Conservation (phyloP, 2,797 vertebrate species). For the Hyperoplus immaculatus region DNA sequence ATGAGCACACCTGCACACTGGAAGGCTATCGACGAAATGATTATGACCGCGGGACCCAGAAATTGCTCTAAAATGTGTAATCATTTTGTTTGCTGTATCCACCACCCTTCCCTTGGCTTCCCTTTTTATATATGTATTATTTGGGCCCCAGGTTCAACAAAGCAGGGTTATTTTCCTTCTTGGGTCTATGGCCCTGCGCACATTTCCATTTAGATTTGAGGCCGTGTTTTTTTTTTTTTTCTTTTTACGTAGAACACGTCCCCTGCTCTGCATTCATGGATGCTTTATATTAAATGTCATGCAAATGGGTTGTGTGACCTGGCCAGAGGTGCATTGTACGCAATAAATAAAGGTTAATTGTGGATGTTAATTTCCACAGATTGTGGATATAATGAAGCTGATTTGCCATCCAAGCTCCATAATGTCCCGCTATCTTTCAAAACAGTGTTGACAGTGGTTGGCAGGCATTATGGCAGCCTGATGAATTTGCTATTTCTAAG, state of each 20-base stretch:
- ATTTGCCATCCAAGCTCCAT: conserved; percentile 70
- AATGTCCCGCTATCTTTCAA: conserved; percentile 68
- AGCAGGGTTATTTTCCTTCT: conserved; percentile 70
- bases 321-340: conserved; percentile 78
- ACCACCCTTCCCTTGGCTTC: conserved; percentile 66
- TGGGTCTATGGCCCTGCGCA: conserved; percentile 27
- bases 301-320: conserved; percentile 78
- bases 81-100: conserved; percentile 86
- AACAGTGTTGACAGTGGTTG: conserved; percentile 62
- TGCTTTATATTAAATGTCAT: conserved; percentile 76
- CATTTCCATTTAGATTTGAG: conserved; percentile 80
- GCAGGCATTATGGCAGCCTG: conserved; percentile 49
- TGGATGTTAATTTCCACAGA: conserved; percentile 80
- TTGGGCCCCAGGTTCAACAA: conserved; percentile 69
- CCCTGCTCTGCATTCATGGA: conserved; percentile 57
- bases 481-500: conserved; percentile 34
- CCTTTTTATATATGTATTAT: conserved; percentile 72
- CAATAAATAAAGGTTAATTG: conserved; percentile 85
- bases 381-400: conserved; percentile 75
- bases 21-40: conserved; percentile 88
- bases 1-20: conserved; percentile 87
- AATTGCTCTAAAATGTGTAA: conserved; percentile 88
- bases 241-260: conserved; percentile 44
- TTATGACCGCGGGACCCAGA: conserved; percentile 85
- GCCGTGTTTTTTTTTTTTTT: conserved; percentile 35